Base-by-base conservation (phyloP, 1,140 invertebrate genomes). In the Pseudoatta argentina region DNA sequence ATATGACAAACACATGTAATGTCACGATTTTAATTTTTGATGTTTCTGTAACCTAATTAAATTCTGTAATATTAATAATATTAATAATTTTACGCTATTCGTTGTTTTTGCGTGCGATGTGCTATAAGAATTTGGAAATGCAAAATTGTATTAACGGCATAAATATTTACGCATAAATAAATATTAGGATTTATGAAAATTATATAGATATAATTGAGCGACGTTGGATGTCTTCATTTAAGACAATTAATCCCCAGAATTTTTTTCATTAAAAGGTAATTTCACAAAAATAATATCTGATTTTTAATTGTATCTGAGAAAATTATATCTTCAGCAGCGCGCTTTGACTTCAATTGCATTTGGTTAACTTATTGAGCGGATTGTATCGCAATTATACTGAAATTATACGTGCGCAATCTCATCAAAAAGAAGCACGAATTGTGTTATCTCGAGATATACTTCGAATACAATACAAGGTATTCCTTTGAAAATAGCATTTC, bases 1-100 rank as follows among this genome's bases (percentile, higher is more conserved):
- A 57, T 24, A 14, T 24, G 18, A 14, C 14, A 67, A 18, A 67
- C 8, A 24, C n/a, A 0, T 16, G 34, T 57, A 39, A 81, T 34
- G 51, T 57, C 30, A 27, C 16, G 6, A 57, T 21, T 57, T 81
- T 81, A 18, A 71, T 30, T 51, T 24, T 71, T 34, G 27, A 57
- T n/a, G 16, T 8, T 3, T 81, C 21, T 57, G 16, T 81, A 71
- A 71, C 51, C 66, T 71, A 81, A 55, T 81, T 71, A 44, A 71
- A 69, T 39, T 44, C 2, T 24, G 12, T 34, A 21, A 21, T 21
- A 48, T 81, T 59, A 59, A 76, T 75, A 21, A 14, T 0, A n/a
- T 30, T 73, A 39, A 57, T 55, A 24, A 24, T 30, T 53, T 21
- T 48, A 34, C n/a, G 34, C n/a, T 39, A 59, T 39, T 39, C 27